phyloP scores from a whole-genome alignment of 2,888 invertebrate species.

The Auanema freiburgensis region DNA sequence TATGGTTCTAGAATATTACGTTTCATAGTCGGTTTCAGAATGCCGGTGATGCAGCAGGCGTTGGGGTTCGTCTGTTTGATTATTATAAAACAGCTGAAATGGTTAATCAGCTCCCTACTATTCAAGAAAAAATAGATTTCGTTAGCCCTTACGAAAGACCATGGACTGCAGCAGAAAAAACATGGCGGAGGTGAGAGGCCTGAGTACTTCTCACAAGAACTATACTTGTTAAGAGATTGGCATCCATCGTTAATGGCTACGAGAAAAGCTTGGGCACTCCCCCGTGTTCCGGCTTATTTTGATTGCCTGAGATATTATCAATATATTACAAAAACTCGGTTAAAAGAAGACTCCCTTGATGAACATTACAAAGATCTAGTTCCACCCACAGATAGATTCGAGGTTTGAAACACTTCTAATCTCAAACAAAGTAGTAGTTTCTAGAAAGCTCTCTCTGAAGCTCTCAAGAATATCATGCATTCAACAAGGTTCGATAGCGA shows the following conservation, averaged over 20 bases:
- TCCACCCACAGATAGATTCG: constrained; percentile 37
- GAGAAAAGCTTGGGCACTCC: constrained; percentile 57
- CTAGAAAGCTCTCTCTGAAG: constrained; percentile 13
- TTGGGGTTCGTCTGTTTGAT: constrained; percentile 55
- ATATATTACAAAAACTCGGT: constrained; percentile 58
- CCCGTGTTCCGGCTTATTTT: constrained; percentile 53
- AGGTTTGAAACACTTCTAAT: constrained; percentile 18
- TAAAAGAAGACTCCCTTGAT: constrained; percentile 38
- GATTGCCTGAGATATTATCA: constrained; percentile 54
- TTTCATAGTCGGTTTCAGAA: constrained; percentile 28
- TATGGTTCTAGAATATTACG: constrained; percentile 9
- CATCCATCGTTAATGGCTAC: constrained; percentile 51
- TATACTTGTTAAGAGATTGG: constrained; percentile 7
- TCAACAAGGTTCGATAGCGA: constrained; percentile 15
- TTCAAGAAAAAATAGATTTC: constrained; percentile 57
- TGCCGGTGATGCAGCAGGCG: constrained; percentile 45
- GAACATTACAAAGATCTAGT: constrained; percentile 41
- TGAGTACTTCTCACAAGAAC: not conserved
- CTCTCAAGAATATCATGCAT: constrained; percentile 8
- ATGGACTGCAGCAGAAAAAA: constrained; percentile 54
- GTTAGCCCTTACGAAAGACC: constrained; percentile 61
- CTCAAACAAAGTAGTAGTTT: not conserved
- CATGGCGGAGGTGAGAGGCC: constrained; percentile 50
- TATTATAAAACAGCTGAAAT: constrained; percentile 60
- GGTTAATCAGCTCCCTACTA: constrained; percentile 48